Evolutionary conservation across 2,888 invertebrate species (phyloP).

Genomic region (Heliconius sara): DNA sequence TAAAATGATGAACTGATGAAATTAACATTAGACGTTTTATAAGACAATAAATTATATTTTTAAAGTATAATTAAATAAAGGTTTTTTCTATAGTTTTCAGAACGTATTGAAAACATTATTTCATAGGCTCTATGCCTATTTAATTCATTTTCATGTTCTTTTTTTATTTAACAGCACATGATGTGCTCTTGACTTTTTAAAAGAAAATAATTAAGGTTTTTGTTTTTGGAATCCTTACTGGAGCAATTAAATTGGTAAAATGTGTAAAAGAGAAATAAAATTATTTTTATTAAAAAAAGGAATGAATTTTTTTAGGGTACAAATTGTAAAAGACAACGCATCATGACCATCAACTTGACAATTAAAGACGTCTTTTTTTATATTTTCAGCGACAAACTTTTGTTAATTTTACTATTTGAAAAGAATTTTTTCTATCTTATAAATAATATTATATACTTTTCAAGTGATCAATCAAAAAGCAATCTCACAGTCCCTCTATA

Average conservation of each 20-base stretch:
- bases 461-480: neutral
- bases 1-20: too few species aligned
- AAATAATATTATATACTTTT: neutral
- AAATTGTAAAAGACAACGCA: neutral
- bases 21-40: neutral
- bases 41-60: neutral
- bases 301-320: neutral
- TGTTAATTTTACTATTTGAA: too few species aligned
- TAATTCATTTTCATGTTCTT: neutral
- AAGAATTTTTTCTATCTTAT: neutral
- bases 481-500: neutral
- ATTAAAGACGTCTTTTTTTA: too few species aligned
- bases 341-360: too few species aligned
- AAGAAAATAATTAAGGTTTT: neutral
- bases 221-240: too few species aligned
- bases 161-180: neutral
- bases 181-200: neutral
- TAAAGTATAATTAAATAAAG: neutral
- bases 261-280: neutral
- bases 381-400: too few species aligned
- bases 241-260: neutral
- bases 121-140: too few species aligned
- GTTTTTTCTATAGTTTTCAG: too few species aligned
- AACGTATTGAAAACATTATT: too few species aligned
- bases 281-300: neutral